phyloP scores from a whole-genome alignment of 2,113 vertebrate species.

The Toxotes jaculatrix region DNA sequence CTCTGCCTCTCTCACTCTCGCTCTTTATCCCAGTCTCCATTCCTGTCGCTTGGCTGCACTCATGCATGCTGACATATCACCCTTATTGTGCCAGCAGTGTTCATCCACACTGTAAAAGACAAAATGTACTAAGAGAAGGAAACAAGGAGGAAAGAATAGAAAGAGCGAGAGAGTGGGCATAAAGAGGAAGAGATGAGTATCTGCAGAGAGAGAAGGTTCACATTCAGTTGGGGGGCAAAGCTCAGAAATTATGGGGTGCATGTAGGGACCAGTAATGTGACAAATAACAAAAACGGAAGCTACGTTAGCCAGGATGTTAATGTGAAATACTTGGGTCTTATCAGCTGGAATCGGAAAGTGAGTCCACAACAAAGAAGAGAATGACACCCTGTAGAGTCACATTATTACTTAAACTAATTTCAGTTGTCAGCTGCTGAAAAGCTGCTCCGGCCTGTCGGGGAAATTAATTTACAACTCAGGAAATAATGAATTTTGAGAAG shows the following conservation, averaged over 20 bases:
- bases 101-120: constrained; percentile 25
- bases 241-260: not conserved
- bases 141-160: not conserved
- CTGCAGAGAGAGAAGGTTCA: not conserved
- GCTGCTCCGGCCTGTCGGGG: not conserved
- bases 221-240: not conserved
- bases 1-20: not conserved
- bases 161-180: not conserved
- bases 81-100: constrained; percentile 30
- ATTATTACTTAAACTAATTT: constrained; percentile 13
- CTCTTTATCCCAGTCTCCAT: constrained; percentile 6
- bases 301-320: not conserved
- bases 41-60: constrained; percentile 30
- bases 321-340: not conserved
- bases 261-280: not conserved
- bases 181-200: not conserved
- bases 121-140: constrained; percentile 4
- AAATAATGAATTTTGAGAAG: not conserved
- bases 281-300: not conserved
- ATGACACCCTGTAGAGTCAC: not conserved
- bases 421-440: constrained; percentile 2
- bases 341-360: not conserved
- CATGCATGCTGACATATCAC: constrained; percentile 45
- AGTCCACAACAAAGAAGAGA: constrained; percentile 1
- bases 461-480: constrained; percentile 10